Percentiles rank a stretch among this genome's conserved stretches.
Conservation (phyloP, 2,113 vertebrate genomes). For the Ammospiza nelsoni region DNA sequence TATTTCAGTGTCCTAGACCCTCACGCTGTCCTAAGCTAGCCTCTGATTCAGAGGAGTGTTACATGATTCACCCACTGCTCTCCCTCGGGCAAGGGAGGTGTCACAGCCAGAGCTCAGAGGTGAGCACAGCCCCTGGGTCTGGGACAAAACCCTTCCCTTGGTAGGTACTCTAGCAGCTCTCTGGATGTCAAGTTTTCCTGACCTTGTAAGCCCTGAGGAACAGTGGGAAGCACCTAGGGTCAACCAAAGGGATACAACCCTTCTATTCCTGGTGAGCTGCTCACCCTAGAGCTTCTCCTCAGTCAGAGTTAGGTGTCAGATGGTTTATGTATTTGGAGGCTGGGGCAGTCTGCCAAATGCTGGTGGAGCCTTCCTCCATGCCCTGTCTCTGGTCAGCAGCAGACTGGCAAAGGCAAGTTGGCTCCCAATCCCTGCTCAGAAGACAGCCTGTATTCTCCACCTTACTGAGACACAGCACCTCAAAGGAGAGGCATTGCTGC, state of each 20-base stretch:
- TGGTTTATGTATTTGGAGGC: background rate
- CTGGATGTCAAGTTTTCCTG: background rate
- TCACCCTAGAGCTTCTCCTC: background rate
- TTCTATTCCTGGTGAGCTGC: background rate
- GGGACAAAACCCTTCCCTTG: background rate
- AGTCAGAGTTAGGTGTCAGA: background rate
- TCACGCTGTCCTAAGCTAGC: background rate
- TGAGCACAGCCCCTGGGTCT: background rate
- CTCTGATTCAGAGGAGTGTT: background rate
- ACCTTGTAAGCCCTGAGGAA: background rate
- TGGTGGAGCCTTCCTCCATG: background rate
- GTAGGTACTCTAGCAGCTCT: background rate
- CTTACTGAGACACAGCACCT: background rate
- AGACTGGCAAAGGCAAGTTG: background rate
- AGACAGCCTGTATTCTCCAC: background rate
- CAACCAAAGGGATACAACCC: background rate
- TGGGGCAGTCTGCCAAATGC: background rate
- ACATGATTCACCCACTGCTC: background rate
- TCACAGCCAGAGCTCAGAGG: background rate
- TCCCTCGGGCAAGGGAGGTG: background rate
- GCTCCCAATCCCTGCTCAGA: background rate
- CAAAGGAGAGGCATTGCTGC: background rate
- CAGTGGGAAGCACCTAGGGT: background rate
- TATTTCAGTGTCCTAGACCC: background rate
- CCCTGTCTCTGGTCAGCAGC: background rate